Percentiles rank a stretch among this genome's conserved stretches.
phyloP scores from a whole-genome alignment of 1,140 invertebrate genomes.

The Caenorhabditis briggsae region DNA sequence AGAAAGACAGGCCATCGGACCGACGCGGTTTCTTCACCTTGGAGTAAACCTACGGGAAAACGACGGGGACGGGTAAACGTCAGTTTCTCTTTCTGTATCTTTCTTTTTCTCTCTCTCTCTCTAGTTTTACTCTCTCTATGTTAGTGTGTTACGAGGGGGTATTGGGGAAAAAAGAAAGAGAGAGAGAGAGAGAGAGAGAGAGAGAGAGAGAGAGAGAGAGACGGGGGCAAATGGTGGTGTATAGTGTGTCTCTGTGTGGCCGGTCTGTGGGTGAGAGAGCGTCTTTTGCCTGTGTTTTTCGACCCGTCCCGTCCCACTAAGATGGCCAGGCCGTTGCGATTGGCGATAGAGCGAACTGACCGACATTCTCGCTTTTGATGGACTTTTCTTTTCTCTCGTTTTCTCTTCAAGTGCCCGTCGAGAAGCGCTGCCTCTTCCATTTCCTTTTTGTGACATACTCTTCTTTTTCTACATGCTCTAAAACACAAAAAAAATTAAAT shows the following conservation, averaged over 20 bases:
- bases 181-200: neutral
- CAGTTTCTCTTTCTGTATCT: neutral
- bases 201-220: neutral
- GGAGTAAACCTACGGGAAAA: conserved; percentile 18
- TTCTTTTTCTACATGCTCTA: neutral
- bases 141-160: neutral
- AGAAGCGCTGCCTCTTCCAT: conserved; percentile 39
- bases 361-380: neutral
- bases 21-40: neutral
- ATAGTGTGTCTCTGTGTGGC: conserved; percentile 1
- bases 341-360: conserved; percentile 21
- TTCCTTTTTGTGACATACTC: neutral
- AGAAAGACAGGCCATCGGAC: conserved; percentile 2
- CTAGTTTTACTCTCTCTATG: too few relatives aligned
- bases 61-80: conserved; percentile 22
- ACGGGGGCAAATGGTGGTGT: too few relatives aligned
- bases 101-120: too few relatives aligned
- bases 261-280: conserved; percentile 3
- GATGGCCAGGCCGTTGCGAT: neutral
- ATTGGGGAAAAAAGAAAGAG: neutral
- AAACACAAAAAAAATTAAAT: neutral
- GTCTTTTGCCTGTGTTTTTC: conserved; percentile 9
- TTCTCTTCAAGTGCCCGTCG: neutral
- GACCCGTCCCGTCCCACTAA: neutral
- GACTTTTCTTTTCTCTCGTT: neutral